Evolutionary conservation across 1,140 invertebrate species (phyloP), one percentile per base, ranked within the genome.

Genomic region (Leptoteleia sp.): DNA sequence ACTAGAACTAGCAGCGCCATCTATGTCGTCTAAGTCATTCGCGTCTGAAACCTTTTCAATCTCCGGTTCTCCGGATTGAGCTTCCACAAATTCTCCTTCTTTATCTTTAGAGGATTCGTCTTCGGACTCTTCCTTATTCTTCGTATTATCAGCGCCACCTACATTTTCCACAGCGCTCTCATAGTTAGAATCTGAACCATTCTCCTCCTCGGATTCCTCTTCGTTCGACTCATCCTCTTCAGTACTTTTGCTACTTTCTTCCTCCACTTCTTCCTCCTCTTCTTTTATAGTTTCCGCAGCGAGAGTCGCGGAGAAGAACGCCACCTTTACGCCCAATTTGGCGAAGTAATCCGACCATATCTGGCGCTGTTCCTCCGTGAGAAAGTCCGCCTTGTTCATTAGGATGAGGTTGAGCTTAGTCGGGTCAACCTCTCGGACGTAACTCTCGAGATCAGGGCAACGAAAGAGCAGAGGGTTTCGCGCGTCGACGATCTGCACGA

Each of bases 401-500:
- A 99, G 89, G 15, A 99, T 90, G 68, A 99, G 88, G 87, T 95
- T 97, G 11, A 91, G 87, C 87, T 99, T 97, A 59, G 92, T 87
- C 40, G 90, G 76, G 85, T 94, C 91, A 7, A 97, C 91, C 91
- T 99, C 97, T 79, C 93, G 93, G 0, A 98, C 96, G 91, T 99
- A 99, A 7, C 89, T 91, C 82, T 98, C 97, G n/a, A 99, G 90
- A 90, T 99, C 99, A 82, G 94, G 92, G 90, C 95, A 99, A 9
- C 95, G 93, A 80, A 99, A 99, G 0, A 99, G 88, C 22, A 99
- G 86, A 1, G 98, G 98, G 92, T 99, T 99, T 80, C 99, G 91
- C 1, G 96, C 97, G 91, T 99, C 99, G 0, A 99, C 94, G 80
- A 99, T 97, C 86, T 99, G 97, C 7, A 99, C 93, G 19, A 99